Percentiles rank a stretch among this genome's conserved stretches.
Conservation (phyloP, 1,140 invertebrate species). For the Cyrtorhinus lividipennis region DNA sequence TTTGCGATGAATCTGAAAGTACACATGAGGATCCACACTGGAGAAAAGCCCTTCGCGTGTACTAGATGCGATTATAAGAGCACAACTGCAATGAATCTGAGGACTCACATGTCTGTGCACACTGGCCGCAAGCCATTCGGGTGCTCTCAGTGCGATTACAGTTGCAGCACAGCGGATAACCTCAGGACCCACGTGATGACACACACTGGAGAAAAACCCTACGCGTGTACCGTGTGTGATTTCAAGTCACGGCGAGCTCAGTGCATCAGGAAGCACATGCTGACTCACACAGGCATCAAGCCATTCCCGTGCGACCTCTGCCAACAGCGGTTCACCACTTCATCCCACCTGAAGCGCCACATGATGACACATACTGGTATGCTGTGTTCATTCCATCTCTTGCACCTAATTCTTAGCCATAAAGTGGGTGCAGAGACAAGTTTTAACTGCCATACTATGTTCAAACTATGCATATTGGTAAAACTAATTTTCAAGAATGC, state of each 20-base stretch:
- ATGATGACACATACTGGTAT: constrained; percentile 29
- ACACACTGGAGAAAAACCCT: constrained; percentile 35
- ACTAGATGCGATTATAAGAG: constrained; percentile 24
- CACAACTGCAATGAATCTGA: constrained; percentile 25
- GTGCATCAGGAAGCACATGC: constrained; percentile 33
- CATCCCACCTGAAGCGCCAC: constrained; percentile 31
- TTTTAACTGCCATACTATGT: background rate
- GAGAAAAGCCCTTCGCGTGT: constrained; percentile 18
- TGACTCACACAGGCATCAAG: constrained; percentile 43
- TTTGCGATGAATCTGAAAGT: background rate
- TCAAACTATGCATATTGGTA: background rate
- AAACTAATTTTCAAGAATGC: background rate
- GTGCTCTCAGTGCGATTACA: constrained; percentile 36
- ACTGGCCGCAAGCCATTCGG: constrained; percentile 55
- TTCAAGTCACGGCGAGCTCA: constrained; percentile 23
- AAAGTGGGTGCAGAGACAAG: background rate
- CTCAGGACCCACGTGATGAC: background rate
- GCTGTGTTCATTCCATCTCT: background rate
- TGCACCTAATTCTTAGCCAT: background rate
- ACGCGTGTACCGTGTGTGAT: constrained; percentile 31
- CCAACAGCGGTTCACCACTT: constrained; percentile 26
- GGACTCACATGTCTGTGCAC: constrained; percentile 47
- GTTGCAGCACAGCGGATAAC: background rate
- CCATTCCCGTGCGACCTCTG: constrained; percentile 43
- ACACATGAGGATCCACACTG: constrained; percentile 13